Evolutionary conservation across 2,888 invertebrate species (phyloP).

Genomic region (Hypomecis punctinalis): DNA sequence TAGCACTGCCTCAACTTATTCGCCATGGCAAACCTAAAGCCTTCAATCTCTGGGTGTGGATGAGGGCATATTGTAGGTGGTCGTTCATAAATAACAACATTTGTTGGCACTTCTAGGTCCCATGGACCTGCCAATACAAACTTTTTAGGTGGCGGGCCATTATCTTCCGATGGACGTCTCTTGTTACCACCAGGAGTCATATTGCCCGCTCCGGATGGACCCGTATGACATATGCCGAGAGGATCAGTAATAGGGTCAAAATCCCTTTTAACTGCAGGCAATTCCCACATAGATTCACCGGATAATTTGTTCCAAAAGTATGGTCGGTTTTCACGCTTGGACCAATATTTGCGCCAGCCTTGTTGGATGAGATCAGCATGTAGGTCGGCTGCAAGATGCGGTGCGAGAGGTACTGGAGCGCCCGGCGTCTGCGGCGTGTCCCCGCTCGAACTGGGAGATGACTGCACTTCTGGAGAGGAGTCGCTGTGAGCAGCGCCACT

Average conservation of each 20-base stretch:
- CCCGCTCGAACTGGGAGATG: constrained; percentile 74
- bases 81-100: constrained; percentile 95
- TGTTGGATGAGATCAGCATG: constrained; percentile 87
- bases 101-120: constrained; percentile 97
- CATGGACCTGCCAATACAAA: constrained; percentile 96
- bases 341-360: constrained; percentile 99
- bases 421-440: constrained; percentile 86
- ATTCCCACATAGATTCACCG: constrained; percentile 98
- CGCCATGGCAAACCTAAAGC: constrained; percentile 92
- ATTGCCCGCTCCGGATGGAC: constrained; percentile 73
- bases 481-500: constrained; percentile 70
- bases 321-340: constrained; percentile 96
- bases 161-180: constrained; percentile 92
- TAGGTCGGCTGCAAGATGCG: constrained; percentile 76
- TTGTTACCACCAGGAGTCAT: constrained; percentile 87
- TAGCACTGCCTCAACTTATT: constrained; percentile 95
- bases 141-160: constrained; percentile 92
- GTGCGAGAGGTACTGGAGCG: constrained; percentile 81
- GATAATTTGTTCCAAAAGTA: constrained; percentile 99
- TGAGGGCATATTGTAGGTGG: constrained; percentile 94
- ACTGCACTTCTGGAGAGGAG: constrained; percentile 76
- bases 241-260: constrained; percentile 97
- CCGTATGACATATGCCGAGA: constrained; percentile 89
- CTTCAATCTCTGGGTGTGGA: constrained; percentile 97
- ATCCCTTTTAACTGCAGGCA: constrained; percentile 92